Base-by-base conservation (phyloP, 2,797 vertebrate genomes). In the Amazonetta brasiliensis region DNA sequence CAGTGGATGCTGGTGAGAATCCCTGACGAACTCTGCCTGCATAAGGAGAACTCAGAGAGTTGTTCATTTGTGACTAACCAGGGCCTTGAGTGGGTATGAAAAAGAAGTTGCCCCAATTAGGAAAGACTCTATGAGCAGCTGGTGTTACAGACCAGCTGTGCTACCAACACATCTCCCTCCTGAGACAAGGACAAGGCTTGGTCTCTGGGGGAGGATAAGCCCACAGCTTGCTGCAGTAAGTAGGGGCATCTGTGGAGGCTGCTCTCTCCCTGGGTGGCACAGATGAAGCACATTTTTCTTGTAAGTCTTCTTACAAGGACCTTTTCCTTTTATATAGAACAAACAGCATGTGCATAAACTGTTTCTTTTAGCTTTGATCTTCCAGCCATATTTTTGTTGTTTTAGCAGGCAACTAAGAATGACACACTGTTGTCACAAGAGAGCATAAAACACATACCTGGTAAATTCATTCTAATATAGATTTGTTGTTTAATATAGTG, bases 11-110 rank as follows among this genome's bases (percentile, higher is more conserved):
- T 9, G 16, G 30, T 25, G 54, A 35, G 46, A 69, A 50, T 74
- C 62, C 26, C 33, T 10, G 8, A 43, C 48, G 7, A 17, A 0
- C 11, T 66, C 11, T 12, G n/a, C 16, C 15, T 1, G 1, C 16
- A 30, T 7, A 11, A 11, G 19, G n/a, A n/a, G 6, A 26, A 3
- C 56, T 82, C 69, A 21, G 16, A 43, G 10, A 56, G 20, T 9
- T 30, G n/a, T 55, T 82, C 31, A 2, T 59, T 31, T 69, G 39
- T 28, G 62, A 64, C 28, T 41, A 37, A 54, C 44, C 67, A 54
- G 43, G 28, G 59, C 23, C 73, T 58, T 0, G 0, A 37, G 67
- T 12, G 3, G 12, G 13, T 43, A 13, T 31, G 20, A 66, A 58
- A 63, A n/a, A 81, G 26, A 71, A 66, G 30, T 55, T 77, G 86